Evolutionary conservation across 2,797 vertebrate species (phyloP).

Genomic region (Sebastes elongatus): DNA sequence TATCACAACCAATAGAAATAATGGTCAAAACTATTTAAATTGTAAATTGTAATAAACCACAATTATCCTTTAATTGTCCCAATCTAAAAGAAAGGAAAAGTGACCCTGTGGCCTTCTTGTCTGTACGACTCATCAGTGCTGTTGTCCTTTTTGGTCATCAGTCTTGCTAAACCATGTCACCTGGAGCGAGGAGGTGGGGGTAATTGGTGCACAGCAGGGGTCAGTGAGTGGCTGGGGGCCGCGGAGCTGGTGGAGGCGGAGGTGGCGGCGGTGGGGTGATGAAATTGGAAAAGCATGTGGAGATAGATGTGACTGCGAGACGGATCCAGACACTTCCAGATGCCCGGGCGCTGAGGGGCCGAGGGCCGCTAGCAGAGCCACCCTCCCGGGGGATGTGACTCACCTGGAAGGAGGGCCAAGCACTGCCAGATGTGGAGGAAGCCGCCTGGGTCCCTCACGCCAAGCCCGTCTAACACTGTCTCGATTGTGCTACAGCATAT

Average conservation of each 20-base stretch:
- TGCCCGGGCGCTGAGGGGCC: slow-evolving; percentile 84
- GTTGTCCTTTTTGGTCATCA: slow-evolving; percentile 4
- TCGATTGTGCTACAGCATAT: slow-evolving; percentile 94
- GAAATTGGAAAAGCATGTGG: slow-evolving; percentile 92
- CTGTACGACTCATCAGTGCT: not conserved
- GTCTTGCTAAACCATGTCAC: slow-evolving; percentile 81
- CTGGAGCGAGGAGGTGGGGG: slow-evolving; percentile 76
- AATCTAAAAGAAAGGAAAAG: not conserved
- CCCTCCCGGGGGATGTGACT: slow-evolving; percentile 92
- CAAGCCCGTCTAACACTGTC: slow-evolving; percentile 90
- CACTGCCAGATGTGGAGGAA: slow-evolving; percentile 97
- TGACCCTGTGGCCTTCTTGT: not conserved
- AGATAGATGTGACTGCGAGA: slow-evolving; percentile 92
- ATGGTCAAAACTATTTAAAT: not conserved
- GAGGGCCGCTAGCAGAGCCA: slow-evolving; percentile 74
- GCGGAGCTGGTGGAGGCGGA: not conserved
- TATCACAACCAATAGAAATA: not conserved
- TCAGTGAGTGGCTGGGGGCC: slow-evolving; percentile 47
- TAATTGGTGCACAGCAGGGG: slow-evolving; percentile 44
- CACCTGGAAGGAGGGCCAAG: slow-evolving; percentile 94
- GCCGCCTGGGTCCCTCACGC: slow-evolving; percentile 83
- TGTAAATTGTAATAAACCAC: not conserved
- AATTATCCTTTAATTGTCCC: not conserved
- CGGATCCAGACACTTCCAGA: slow-evolving; percentile 95
- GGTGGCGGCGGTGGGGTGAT: slow-evolving; percentile 62